Percentiles rank a stretch among this genome's conserved stretches.
Conservation (phyloP, 2,113 vertebrate species). For the Megatriorchis doriae region DNA sequence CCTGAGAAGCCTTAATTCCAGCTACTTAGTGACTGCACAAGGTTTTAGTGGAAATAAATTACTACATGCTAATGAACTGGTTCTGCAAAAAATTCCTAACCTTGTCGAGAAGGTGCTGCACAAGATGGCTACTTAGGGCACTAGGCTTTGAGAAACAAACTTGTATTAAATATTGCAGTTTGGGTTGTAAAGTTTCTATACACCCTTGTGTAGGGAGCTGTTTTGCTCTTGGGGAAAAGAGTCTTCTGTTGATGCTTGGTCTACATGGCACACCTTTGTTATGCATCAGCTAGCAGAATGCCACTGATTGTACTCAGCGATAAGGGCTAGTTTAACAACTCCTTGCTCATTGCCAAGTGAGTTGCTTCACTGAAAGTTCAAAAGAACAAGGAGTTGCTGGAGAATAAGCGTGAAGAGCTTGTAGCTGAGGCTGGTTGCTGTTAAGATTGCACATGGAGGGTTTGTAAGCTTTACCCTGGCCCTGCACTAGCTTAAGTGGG, state of each 20-base stretch:
- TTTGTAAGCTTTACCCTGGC: neutral
- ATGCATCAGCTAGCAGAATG: neutral
- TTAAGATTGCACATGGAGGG: neutral
- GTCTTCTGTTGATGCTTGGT: neutral
- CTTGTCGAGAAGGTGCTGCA: neutral
- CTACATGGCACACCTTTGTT: neutral
- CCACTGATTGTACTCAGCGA: neutral
- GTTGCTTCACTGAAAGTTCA: neutral
- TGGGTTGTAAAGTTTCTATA: neutral
- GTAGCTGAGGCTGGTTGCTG: neutral
- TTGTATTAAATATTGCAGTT: neutral
- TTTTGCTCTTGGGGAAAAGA: neutral
- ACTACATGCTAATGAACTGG: neutral
- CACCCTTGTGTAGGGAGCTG: neutral
- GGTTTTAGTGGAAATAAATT: neutral
- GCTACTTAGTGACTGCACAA: neutral
- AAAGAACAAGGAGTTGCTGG: neutral
- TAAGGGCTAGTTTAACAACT: neutral
- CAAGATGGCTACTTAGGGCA: neutral
- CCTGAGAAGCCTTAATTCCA: neutral
- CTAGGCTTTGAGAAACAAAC: neutral
- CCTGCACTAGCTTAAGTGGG: neutral
- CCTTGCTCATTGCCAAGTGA: neutral
- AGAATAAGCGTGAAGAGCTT: neutral
- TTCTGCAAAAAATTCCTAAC: neutral